These are phyloP conservation scores for Galerucella calmariensis DNA, from an alignment of 2,888 invertebrate species.

Conservation along the genomic window DNA sequence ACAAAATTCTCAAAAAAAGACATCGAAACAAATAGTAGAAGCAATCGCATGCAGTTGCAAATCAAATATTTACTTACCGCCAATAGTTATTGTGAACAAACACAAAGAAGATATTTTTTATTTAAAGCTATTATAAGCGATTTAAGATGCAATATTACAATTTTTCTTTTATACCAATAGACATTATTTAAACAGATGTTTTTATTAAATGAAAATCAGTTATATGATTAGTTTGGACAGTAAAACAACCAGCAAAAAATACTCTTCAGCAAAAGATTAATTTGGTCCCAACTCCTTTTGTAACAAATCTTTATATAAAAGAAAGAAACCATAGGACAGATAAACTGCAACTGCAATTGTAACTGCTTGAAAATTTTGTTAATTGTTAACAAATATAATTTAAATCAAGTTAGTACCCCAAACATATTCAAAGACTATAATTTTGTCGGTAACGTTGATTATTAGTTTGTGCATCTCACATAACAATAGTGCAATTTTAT, in stretches of 20 bases:
- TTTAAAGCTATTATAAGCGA: constrained; percentile 21
- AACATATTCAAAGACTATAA: not conserved
- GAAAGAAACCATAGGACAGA: too few relatives aligned
- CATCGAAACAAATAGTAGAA: not conserved
- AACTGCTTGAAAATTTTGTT: too few relatives aligned
- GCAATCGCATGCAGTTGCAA: constrained; percentile 9
- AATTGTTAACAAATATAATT: not conserved
- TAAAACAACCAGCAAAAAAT: too few relatives aligned
- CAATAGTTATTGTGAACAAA: constrained; percentile 2
- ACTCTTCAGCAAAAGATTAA: too few relatives aligned
- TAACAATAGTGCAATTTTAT: constrained; percentile 16
- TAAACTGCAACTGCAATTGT: too few relatives aligned
- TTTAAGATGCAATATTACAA: not conserved
- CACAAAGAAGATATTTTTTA: not conserved
- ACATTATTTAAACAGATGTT: too few relatives aligned
- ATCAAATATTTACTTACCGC: constrained; percentile 19
- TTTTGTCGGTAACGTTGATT: not conserved
- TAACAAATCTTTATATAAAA: too few relatives aligned
- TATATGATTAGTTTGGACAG: too few relatives aligned
- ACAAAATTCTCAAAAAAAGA: not conserved
- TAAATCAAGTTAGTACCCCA: not conserved
- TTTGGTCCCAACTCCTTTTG: too few relatives aligned
- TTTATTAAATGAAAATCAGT: too few relatives aligned
- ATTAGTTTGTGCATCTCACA: constrained; percentile 29
- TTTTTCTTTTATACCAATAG: not conserved